Conservation (phyloP, 2,888 invertebrate species). For the Magallana nippona region DNA sequence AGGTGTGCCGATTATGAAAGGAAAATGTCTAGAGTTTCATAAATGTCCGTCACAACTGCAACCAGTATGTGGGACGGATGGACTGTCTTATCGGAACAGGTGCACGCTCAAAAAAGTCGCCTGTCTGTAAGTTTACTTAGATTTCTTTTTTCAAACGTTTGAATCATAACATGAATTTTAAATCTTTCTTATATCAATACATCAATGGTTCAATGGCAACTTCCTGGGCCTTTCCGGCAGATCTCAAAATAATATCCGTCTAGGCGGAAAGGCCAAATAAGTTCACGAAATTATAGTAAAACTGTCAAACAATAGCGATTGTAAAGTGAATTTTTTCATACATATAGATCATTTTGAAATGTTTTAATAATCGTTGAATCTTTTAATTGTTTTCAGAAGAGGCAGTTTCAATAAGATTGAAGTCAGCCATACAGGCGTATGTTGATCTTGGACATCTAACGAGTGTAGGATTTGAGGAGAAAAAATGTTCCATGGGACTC, state of each 20-base stretch:
- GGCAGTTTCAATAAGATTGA: background rate
- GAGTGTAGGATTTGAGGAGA: background rate
- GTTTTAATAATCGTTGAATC: no score
- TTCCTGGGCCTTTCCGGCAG: no score
- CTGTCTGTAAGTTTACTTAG: background rate
- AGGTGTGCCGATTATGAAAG: background rate
- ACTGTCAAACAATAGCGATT: no score
- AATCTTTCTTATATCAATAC: no score
- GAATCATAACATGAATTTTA: no score
- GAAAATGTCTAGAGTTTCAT: background rate
- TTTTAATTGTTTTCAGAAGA: background rate
- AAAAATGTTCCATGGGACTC: no score
- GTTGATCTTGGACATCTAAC: background rate
- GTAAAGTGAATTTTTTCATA: no score
- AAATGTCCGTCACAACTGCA: background rate
- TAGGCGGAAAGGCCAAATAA: no score
- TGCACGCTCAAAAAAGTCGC: background rate
- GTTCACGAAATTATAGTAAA: no score
- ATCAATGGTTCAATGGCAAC: no score
- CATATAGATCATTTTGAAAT: no score
- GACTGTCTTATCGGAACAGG: background rate
- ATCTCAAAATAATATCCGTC: no score
- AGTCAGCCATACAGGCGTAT: background rate
- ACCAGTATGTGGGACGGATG: conserved; percentile 14
- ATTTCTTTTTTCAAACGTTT: background rate